Evolutionary conservation across 2,888 invertebrate species (phyloP).

Genomic region (Thumatha senex): DNA sequence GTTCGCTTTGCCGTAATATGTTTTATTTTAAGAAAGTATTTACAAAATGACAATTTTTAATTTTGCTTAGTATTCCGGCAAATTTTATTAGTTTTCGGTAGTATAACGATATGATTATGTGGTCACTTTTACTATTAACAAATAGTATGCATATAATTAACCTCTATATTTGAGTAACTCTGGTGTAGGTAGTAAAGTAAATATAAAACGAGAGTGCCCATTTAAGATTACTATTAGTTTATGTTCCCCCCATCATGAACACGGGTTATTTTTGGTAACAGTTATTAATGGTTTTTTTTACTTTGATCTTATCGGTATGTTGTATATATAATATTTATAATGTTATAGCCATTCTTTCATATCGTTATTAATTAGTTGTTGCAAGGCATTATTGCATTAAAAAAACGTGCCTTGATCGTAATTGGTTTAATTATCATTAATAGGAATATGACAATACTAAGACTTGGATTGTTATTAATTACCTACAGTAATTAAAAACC

Average conservation of each 20-base stretch:
- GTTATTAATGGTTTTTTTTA: slow-evolving; percentile 19
- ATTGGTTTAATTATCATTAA: not conserved
- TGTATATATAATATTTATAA: slow-evolving; percentile 26
- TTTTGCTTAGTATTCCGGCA: too few relatives aligned
- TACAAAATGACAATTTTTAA: too few relatives aligned
- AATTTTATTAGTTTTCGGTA: too few relatives aligned
- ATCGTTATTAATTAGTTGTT: slow-evolving; percentile 8
- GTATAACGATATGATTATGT: too few relatives aligned
- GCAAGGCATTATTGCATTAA: slow-evolving; percentile 1
- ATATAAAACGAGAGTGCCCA: slow-evolving; percentile 24
- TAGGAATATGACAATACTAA: not conserved
- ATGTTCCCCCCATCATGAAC: slow-evolving; percentile 18
- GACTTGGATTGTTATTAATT: too few relatives aligned
- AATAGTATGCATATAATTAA: too few relatives aligned
- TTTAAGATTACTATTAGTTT: slow-evolving; percentile 28
- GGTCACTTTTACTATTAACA: too few relatives aligned
- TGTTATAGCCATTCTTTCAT: slow-evolving; percentile 15
- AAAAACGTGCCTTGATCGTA: not conserved
- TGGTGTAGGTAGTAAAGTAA: slow-evolving; percentile 19
- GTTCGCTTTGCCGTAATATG: too few relatives aligned
- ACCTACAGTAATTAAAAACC: too few relatives aligned
- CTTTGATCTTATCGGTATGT: slow-evolving; percentile 29
- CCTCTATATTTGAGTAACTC: slow-evolving; percentile 1
- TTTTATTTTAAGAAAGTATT: too few relatives aligned
- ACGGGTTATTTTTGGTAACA: slow-evolving; percentile 24